phyloP scores from a whole-genome alignment of 2,113 vertebrate genomes.

The Vicugna pacos region DNA sequence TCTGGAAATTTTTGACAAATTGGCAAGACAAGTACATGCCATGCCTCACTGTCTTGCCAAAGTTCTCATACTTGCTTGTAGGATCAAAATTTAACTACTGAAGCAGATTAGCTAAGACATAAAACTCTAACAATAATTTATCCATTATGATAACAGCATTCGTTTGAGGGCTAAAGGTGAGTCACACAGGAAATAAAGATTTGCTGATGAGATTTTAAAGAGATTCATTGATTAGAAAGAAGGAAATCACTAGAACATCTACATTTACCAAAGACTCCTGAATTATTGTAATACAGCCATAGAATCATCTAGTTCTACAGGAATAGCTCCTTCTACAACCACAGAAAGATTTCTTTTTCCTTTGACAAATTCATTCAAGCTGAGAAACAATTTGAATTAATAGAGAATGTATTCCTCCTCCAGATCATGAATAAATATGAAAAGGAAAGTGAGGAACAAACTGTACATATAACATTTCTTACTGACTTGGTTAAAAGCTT shows the following conservation, averaged over 20 bases:
- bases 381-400: constrained; percentile 39
- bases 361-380: constrained; percentile 46
- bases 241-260: neutral
- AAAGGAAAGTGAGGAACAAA: constrained; percentile 40
- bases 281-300: neutral
- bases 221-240: constrained; percentile 35
- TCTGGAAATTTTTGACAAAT: constrained; percentile 49
- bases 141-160: constrained; percentile 45
- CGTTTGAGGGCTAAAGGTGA: constrained; percentile 45
- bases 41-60: neutral
- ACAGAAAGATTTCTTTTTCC: constrained; percentile 20
- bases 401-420: constrained; percentile 23
- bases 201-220: constrained; percentile 57
- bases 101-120: constrained; percentile 4
- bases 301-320: neutral
- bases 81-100: neutral
- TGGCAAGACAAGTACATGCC: neutral
- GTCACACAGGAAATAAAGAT: constrained; percentile 25
- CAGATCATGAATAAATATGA: constrained; percentile 63
- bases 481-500: constrained; percentile 45
- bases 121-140: neutral
- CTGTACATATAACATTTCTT: constrained; percentile 37
- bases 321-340: neutral
- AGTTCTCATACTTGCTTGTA: neutral
- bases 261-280: neutral